Evolutionary conservation across 2,113 vertebrate species (phyloP), one percentile per base, ranked within the genome.

Genomic region (Serinus canaria): DNA sequence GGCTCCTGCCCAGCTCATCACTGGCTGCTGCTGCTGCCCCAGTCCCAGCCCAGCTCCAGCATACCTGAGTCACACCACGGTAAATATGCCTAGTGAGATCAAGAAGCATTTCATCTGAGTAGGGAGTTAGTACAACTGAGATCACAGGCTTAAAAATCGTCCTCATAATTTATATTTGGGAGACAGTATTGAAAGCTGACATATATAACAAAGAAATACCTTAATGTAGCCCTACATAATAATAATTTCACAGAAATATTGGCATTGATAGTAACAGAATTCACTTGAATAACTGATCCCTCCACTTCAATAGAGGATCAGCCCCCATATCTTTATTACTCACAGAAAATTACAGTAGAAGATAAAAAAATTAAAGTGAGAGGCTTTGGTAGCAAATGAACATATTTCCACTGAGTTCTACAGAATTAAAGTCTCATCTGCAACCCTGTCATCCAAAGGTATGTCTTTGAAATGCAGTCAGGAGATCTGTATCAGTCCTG

Each of bases 171-270:
- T 84, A 25, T 90, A 81, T 84, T 86, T 92, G 64, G 55, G 44
- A 94, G 56, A 68, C 10, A 20, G 11, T 47, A 81, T 56, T 10
- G 44, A 81, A 83, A 89, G 39, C 52, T 84, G 83, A 68, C 44
- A 43, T 55, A 59, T 33, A 27, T 67, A 67, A 90, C 76, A 83
- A 80, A 93, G 76, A 79, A 58, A 69, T 60, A 79, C 31, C 37
- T 90, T 92, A 18, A 17, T 18, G 37, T 46, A 83, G 88, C 64
- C 35, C 76, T 67, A 52, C n/a, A 60, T 68, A 83, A 55, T 62
- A 96, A 83, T 69, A 70, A 89, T 83, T 81, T 89, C 86, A 64
- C 69, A 93, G 83, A 86, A 94, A 90, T 90, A 90, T 10, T 69
- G 72, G 60, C 76, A 83, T 5, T 87, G 68, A 89, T 60, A 89